Base-by-base conservation (phyloP, 53 echinoderm and acorn worm species). In the Glandiceps talaboti region DNA sequence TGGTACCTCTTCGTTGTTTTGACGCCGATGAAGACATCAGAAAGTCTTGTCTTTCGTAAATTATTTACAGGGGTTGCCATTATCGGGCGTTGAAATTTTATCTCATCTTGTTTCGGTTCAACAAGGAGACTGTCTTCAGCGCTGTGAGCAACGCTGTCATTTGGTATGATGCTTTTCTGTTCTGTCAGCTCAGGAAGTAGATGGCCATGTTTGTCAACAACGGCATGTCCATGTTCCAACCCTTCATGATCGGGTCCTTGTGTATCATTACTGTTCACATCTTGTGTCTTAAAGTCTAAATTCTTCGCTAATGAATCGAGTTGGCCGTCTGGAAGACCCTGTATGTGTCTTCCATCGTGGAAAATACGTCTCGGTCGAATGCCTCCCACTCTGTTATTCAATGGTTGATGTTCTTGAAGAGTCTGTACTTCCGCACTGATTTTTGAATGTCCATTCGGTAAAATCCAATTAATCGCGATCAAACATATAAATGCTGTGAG, bases 11-110 rank as follows among this genome's bases (percentile, higher is more conserved):
- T 78, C 1, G 94, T 94, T 26, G 94, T 92, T 77, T 94, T 94
- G 82, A 94, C 90, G 29, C 92, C 94, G 74, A 94, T 94, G 84
- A 90, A 94, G 29, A 94, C 83, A 82, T 94, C 94, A 0, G 27
- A 73, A 33, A 86, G 27, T 30, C 82, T 75, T 1, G 79, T 82
- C 82, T 33, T 73, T 73, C 87, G 33, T 30, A 80, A 83, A 76
- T 79, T 79, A 33, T 81, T 82, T 27, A 79, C 80, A 29, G 1
- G 26, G 29, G 73, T 73, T 73, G 12, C 28, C 14, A 27, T 73
- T 1, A 29, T 74, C 0, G 31, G 77, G 29, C 31, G n/a, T 12
- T 1, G 29, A 25, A 27, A 73, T 28, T 33, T 30, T 25, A 12
- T 45, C 6, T 12, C 6, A 45, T 45, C 64, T 45, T 45, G 64